These are phyloP conservation scores for Styela plicata DNA, from an alignment of 23 tunicate species.

Conservation along the genomic window DNA sequence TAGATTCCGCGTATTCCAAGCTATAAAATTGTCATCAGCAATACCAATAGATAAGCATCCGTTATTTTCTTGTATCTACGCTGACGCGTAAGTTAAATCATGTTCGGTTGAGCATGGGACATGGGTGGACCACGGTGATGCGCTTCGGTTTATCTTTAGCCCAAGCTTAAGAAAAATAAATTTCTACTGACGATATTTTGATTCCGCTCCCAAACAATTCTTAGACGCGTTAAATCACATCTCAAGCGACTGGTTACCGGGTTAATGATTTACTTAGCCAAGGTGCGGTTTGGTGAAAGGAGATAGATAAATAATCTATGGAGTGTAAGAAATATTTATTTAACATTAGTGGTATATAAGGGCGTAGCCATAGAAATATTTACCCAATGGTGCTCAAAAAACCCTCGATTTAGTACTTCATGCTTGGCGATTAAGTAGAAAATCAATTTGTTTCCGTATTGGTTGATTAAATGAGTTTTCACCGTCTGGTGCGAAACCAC, in stretches of 20 bases:
- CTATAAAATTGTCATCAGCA: neutral
- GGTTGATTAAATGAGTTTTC: too few species aligned
- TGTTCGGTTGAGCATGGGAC: too few species aligned
- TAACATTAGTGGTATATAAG: neutral
- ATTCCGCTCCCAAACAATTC: neutral
- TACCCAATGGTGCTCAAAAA: neutral
- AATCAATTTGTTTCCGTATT: neutral
- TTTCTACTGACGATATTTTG: too few species aligned
- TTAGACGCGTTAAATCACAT: neutral
- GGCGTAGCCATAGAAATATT: neutral
- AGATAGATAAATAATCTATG: neutral
- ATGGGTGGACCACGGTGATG: too few species aligned
- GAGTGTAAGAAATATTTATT: neutral
- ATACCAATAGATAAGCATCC: neutral
- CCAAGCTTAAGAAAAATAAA: too few species aligned
- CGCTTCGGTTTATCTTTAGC: too few species aligned
- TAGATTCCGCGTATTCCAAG: neutral
- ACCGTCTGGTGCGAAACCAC: too few species aligned
- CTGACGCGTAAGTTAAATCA: too few species aligned
- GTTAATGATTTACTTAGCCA: neutral
- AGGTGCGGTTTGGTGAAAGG: neutral
- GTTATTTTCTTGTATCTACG: neutral
- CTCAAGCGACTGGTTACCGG: neutral
- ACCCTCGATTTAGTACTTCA: neutral
- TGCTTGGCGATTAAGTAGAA: neutral